A percentile compares a stretch with the other conserved stretches of the same genome.
phyloP scores from a whole-genome alignment of 2,113 vertebrate species.

The Pelmatolapia mariae region DNA sequence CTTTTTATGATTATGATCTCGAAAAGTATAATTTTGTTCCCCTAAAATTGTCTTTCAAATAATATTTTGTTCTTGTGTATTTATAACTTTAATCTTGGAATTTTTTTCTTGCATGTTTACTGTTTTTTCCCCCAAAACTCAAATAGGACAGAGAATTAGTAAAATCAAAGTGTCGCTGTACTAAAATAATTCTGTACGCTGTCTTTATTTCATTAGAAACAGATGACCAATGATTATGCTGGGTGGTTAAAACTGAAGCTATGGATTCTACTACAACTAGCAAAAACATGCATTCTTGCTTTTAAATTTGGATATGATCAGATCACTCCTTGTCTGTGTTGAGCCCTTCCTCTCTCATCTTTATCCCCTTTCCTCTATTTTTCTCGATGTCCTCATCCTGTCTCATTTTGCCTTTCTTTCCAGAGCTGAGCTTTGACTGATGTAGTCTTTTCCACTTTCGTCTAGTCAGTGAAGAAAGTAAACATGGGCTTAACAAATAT shows the following conservation, averaged over 20 bases:
- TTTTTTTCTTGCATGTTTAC: background rate
- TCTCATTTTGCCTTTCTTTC: background rate
- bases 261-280: background rate
- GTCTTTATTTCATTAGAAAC: background rate
- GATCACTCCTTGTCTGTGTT: background rate
- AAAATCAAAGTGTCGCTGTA: background rate
- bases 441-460: background rate
- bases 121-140: rapidly evolving
- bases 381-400: rapidly evolving
- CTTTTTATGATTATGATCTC: background rate
- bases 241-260: background rate
- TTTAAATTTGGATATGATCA: background rate
- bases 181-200: background rate
- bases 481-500: background rate
- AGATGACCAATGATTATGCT: background rate
- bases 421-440: background rate
- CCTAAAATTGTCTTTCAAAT: background rate
- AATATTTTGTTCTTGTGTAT: background rate
- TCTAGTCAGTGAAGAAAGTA: background rate
- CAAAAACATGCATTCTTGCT: background rate
- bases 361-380: background rate
- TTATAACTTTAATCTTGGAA: background rate
- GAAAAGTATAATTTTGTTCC: background rate
- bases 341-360: background rate
- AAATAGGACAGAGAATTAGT: background rate